Evolutionary conservation across 2,888 invertebrate species (phyloP).

Genomic region (Fragum fragum): DNA sequence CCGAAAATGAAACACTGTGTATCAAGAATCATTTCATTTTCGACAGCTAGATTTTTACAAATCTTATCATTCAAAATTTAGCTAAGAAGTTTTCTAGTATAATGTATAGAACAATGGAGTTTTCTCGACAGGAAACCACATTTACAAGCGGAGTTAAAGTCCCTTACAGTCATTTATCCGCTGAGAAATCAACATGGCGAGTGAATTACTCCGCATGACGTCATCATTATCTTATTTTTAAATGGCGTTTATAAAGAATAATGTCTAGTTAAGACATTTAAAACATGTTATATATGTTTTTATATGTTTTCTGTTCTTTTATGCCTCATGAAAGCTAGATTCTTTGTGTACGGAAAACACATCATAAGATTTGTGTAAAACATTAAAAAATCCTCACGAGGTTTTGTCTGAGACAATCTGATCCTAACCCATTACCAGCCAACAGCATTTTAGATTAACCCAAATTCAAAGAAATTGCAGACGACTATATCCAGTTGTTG

Average conservation of each 20-base stretch:
- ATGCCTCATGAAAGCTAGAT: background rate
- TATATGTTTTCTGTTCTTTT: background rate
- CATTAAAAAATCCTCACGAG: no score
- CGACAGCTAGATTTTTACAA: background rate
- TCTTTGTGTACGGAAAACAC: background rate
- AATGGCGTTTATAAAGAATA: background rate
- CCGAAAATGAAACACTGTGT: no score
- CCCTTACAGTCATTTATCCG: background rate
- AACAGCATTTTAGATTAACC: no score
- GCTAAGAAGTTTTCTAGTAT: slow-evolving; percentile 6
- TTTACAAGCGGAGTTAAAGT: background rate
- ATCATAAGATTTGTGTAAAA: no score
- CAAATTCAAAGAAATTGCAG: no score
- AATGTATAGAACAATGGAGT: background rate
- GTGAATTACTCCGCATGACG: slow-evolving; percentile 5
- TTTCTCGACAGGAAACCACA: background rate
- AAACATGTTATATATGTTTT: slow-evolving; percentile 6
- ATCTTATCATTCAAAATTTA: background rate
- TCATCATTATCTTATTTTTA: slow-evolving; percentile 7
- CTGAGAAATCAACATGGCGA: slow-evolving; percentile 1
- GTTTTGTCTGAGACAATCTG: no score
- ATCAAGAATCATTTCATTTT: background rate
- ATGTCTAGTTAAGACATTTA: slow-evolving; percentile 6
- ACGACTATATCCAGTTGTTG: no score
- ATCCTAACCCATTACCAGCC: no score